Percentiles rank a stretch among this genome's conserved stretches.
Conservation (phyloP, 2,113 vertebrate genomes). For the Erythrolamprus reginae region DNA sequence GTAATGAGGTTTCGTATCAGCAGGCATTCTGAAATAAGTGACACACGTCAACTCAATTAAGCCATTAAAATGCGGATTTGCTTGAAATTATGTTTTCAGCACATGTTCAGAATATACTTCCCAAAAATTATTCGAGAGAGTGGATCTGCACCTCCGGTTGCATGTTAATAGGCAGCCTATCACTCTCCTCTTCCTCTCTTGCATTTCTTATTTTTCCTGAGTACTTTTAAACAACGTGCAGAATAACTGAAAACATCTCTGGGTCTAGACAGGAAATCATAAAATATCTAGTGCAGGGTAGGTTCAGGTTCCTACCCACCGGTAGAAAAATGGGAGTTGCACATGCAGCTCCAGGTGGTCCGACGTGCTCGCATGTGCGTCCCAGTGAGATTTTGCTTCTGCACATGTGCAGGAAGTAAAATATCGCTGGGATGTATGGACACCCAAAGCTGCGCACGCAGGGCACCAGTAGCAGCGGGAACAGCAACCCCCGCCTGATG, state of each 20-base stretch:
- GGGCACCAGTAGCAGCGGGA: no score
- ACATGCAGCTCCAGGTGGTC: no score
- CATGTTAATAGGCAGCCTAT: not conserved
- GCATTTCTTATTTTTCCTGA: not conserved
- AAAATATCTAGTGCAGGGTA: not conserved
- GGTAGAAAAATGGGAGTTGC: no score
- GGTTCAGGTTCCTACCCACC: no score
- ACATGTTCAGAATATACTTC: not conserved
- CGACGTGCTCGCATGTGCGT: no score
- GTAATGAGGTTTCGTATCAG: not conserved
- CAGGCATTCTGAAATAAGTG: not conserved
- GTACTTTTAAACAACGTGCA: not conserved
- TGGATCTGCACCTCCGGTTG: not conserved
- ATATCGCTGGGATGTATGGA: no score
- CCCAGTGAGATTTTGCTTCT: no score
- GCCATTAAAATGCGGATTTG: not conserved
- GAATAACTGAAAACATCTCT: not conserved
- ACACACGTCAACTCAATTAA: not conserved
- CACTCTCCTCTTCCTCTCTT: not conserved
- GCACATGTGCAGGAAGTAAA: no score
- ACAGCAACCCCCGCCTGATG: no score
- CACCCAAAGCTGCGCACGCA: no score
- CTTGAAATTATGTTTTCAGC: not conserved
- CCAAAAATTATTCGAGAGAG: not conserved
- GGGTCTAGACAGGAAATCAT: not conserved